A percentile compares a stretch with the other conserved stretches of the same genome.
These are phyloP conservation scores for Camptogramma bilineatum DNA, from an alignment of 2,888 invertebrate species.

Conservation along the genomic window DNA sequence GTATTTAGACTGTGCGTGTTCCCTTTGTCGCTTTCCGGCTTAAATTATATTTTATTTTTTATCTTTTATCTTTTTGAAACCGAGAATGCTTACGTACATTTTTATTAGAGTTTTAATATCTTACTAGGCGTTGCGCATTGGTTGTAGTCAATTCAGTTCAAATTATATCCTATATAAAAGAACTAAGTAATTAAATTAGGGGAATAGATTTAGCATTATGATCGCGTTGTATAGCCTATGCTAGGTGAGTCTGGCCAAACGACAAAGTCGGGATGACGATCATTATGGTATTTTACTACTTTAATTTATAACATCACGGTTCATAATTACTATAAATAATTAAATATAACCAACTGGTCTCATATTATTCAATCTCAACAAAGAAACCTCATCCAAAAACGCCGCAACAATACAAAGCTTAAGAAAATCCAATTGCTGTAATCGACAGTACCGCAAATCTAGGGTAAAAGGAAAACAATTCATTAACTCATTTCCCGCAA, in stretches of 20 bases:
- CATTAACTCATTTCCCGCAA: slow-evolving; percentile 79
- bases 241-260: too few relatives aligned
- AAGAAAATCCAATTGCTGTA: slow-evolving; percentile 37
- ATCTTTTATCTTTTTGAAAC: slow-evolving; percentile 19
- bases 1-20: slow-evolving; percentile 20
- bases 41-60: slow-evolving; percentile 19
- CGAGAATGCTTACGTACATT: slow-evolving; percentile 22
- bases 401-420: slow-evolving; percentile 19
- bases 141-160: background rate
- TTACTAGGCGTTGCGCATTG: background rate
- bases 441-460: slow-evolving; percentile 59
- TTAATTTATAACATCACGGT: too few relatives aligned
- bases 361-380: background rate
- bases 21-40: slow-evolving; percentile 30
- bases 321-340: background rate
- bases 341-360: background rate
- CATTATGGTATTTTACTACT: too few relatives aligned
- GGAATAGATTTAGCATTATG: background rate
- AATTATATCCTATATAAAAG: background rate
- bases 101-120: background rate
- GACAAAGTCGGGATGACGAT: too few relatives aligned
- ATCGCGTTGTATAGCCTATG: too few relatives aligned
- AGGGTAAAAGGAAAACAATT: slow-evolving; percentile 78
- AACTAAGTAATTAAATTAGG: background rate
- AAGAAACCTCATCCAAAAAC: slow-evolving; percentile 17